phyloP scores from a whole-genome alignment of 2,797 vertebrate genomes.

The Mus minutoides region DNA sequence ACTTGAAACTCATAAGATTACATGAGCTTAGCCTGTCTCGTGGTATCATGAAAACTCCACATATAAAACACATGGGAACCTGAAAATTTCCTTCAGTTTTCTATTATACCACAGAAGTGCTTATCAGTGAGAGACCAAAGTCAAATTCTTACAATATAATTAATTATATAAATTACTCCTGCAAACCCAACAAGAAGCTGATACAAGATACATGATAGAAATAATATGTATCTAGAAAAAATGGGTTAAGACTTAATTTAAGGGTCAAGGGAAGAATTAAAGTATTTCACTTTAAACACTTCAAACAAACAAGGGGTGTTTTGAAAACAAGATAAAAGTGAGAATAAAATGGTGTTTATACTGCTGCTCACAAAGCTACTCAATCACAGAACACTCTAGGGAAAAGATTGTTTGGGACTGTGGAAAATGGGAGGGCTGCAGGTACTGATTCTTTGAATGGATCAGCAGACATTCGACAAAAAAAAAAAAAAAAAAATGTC shows the following conservation, averaged over 20 bases:
- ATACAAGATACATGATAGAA: not conserved
- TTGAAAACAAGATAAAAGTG: not conserved
- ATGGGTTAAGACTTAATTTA: not conserved
- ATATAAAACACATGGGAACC: not conserved
- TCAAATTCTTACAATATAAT: not conserved
- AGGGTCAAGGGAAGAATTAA: not conserved
- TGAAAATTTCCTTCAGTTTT: not conserved
- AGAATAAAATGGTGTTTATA: not conserved
- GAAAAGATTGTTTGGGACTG: not conserved
- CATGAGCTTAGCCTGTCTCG: not conserved
- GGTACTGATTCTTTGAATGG: not conserved
- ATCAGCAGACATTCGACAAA: not conserved
- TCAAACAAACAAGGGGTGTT: not conserved
- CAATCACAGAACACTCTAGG: not conserved
- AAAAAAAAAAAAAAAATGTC: too few relatives aligned
- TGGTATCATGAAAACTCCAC: not conserved
- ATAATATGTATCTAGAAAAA: not conserved
- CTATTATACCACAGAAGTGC: too few relatives aligned
- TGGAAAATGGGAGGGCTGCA: not conserved
- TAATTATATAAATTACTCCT: not conserved
- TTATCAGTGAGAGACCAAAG: not conserved
- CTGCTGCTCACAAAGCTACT: not conserved
- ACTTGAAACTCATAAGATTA: not conserved
- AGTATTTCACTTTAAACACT: not conserved
- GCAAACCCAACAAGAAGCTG: not conserved